Evolutionary conservation across 2,113 vertebrate species (phyloP).

Genomic region (Brachirus orientalis): DNA sequence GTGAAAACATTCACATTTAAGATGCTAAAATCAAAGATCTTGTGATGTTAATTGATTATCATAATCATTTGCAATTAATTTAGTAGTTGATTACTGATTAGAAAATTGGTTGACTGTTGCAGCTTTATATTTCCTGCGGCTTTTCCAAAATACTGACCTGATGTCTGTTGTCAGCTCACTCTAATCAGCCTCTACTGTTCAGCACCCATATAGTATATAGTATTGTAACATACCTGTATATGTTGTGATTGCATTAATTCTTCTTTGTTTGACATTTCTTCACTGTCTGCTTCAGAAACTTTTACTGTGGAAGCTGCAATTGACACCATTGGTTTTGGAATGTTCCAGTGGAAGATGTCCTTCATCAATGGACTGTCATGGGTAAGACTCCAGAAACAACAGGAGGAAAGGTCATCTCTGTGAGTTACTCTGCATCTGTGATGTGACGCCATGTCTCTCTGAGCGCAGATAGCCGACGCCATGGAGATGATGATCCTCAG

Average conservation of each 20-base stretch:
- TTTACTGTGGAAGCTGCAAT: constrained; percentile 95
- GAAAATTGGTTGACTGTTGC: too few relatives aligned
- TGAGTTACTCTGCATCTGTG: background rate
- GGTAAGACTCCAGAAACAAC: constrained; percentile 81
- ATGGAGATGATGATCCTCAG: constrained; percentile 99
- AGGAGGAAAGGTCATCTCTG: background rate
- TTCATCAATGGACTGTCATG: constrained; percentile 92
- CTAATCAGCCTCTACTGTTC: too few relatives aligned
- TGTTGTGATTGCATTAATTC: background rate
- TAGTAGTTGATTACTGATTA: too few relatives aligned
- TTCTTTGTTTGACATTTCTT: background rate
- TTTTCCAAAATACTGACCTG: too few relatives aligned
- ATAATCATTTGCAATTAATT: too few relatives aligned
- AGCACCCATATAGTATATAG: too few relatives aligned
- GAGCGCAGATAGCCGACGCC: constrained; percentile 90
- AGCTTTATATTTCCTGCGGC: too few relatives aligned
- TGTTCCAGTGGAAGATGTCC: constrained; percentile 94
- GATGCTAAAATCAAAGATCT: too few relatives aligned
- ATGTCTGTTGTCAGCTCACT: too few relatives aligned
- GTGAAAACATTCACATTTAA: too few relatives aligned
- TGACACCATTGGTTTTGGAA: constrained; percentile 93
- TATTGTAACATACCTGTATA: background rate
- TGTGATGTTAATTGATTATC: too few relatives aligned
- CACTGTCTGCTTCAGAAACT: constrained; percentile 81
- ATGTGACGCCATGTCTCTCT: background rate